A percentile compares a stretch with the other conserved stretches of the same genome.
phyloP scores from a whole-genome alignment of 2,797 vertebrate genomes.

The Chaetophractus vellerosus region DNA sequence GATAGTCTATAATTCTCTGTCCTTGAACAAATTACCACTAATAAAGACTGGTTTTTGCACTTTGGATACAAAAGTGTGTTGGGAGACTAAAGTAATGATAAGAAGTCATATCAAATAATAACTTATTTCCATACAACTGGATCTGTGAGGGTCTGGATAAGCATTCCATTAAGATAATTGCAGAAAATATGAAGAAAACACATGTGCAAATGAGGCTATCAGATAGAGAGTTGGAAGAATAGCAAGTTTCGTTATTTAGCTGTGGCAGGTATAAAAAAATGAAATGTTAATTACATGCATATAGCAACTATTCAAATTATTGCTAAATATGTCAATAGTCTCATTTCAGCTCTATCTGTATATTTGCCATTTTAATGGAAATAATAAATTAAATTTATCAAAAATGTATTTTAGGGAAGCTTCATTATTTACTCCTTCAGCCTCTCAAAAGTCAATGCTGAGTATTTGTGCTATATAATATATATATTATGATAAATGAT shows the following conservation, averaged over 20 bases:
- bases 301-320: background rate
- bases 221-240: conserved; percentile 24
- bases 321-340: background rate
- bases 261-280: conserved; percentile 27
- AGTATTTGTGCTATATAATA: background rate
- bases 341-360: background rate
- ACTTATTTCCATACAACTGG: background rate
- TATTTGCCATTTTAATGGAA: conserved; percentile 18
- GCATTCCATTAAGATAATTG: background rate
- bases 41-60: background rate
- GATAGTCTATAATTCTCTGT: conserved; percentile 16
- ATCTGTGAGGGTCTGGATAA: background rate
- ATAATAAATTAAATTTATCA: background rate
- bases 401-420: background rate
- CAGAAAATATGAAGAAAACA: conserved; percentile 30
- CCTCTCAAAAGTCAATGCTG: background rate
- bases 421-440: conserved; percentile 23
- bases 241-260: background rate
- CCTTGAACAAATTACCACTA: conserved; percentile 19
- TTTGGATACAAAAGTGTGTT: background rate
- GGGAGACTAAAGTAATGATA: conserved; percentile 22
- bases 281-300: background rate
- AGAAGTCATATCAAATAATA: conserved; percentile 15
- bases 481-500: background rate
- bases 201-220: background rate